Evolutionary conservation across 2,888 invertebrate species (phyloP).

Genomic region (Allygus modestus): DNA sequence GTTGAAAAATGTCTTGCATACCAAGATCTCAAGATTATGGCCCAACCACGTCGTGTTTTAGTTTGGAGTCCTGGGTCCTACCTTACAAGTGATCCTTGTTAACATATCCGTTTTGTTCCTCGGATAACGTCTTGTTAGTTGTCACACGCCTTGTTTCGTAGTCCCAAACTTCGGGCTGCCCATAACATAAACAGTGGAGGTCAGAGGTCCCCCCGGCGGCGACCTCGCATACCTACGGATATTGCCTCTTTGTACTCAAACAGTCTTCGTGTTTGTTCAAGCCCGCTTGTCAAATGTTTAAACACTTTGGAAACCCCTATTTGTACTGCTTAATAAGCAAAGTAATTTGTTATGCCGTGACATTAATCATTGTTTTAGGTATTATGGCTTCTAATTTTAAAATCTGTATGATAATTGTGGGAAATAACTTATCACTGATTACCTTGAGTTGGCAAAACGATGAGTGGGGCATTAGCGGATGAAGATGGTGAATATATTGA

Average conservation of each 20-base stretch:
- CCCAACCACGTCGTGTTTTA: no score
- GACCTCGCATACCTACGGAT: slow-evolving; percentile 17
- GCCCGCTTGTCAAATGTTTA: not conserved
- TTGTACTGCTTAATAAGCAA: not conserved
- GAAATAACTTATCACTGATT: no score
- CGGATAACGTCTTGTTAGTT: slow-evolving; percentile 19
- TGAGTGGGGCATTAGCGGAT: no score
- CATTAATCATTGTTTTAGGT: no score
- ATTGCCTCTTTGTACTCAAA: not conserved
- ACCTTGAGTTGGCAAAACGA: no score
- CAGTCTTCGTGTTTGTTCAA: not conserved
- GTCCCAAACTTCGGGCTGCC: slow-evolving; percentile 13
- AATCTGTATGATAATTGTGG: no score
- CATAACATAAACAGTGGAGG: slow-evolving; percentile 18
- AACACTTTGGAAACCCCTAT: not conserved
- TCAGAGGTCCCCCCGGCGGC: not conserved
- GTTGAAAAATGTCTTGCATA: no score
- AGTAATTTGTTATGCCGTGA: no score
- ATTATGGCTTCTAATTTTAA: no score
- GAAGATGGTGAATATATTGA: no score
- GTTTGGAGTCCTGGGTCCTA: not conserved
- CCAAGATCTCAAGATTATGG: no score
- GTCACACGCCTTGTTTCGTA: slow-evolving; percentile 38
- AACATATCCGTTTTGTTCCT: slow-evolving; percentile 8
- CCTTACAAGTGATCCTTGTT: not conserved